Conservation (phyloP, 2,888 invertebrate genomes). For the Buathra laborator region DNA sequence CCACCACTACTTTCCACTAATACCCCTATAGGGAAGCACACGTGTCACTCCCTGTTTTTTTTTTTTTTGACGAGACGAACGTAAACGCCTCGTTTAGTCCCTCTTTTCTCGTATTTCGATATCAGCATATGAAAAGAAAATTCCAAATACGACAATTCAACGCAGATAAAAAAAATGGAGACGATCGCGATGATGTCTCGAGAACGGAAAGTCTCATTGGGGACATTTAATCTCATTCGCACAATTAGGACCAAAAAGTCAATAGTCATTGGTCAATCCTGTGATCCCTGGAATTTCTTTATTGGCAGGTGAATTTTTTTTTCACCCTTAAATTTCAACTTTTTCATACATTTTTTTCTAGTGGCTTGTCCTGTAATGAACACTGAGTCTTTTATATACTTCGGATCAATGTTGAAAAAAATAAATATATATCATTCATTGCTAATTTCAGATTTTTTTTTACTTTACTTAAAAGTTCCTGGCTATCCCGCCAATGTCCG, state of each 20-base stretch:
- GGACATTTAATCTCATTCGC: neutral
- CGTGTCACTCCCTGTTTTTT: slow-evolving; percentile 49
- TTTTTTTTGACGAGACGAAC: slow-evolving; percentile 58
- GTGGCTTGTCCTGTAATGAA: too few species aligned
- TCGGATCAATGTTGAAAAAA: too few species aligned
- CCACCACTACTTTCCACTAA: slow-evolving; percentile 1
- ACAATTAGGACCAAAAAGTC: neutral
- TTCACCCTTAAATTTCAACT: too few species aligned
- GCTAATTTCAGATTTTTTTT: too few species aligned
- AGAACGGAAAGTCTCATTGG: slow-evolving; percentile 2
- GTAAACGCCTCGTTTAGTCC: slow-evolving; percentile 77
- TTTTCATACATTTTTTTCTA: too few species aligned
- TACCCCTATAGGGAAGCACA: slow-evolving; percentile 58
- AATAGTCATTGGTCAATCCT: neutral
- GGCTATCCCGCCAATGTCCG: too few species aligned
- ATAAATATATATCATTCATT: too few species aligned
- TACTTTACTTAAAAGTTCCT: too few species aligned
- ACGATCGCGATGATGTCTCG: neutral
- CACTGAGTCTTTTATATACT: too few species aligned
- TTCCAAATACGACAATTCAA: slow-evolving; percentile 2
- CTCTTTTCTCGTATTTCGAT: slow-evolving; percentile 71
- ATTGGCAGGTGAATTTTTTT: too few species aligned
- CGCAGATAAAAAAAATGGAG: slow-evolving; percentile 1
- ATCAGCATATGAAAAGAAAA: slow-evolving; percentile 64
- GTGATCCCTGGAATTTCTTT: too few species aligned